Conservation (phyloP, 2,888 invertebrate genomes). For the Drosophila nr. fundita region DNA sequence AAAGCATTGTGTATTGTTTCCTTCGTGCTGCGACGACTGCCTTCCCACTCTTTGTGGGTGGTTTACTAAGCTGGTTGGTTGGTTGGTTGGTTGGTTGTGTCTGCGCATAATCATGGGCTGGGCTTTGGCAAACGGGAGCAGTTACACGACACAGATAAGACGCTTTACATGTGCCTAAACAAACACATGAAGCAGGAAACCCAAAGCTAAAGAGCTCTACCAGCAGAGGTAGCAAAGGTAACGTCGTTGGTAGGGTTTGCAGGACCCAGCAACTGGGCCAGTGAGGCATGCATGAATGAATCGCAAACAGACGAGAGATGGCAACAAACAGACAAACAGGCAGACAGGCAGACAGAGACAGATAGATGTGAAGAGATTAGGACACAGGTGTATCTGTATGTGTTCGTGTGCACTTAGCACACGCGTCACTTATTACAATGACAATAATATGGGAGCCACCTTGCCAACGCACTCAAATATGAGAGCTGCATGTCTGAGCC, state of each 20-base stretch:
- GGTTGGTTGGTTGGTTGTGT: background rate
- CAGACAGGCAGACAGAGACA: background rate
- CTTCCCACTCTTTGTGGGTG: background rate
- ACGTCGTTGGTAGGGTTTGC: slow-evolving; percentile 26
- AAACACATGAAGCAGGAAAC: slow-evolving; percentile 48
- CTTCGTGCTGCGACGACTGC: slow-evolving; percentile 11
- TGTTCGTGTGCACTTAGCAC: slow-evolving; percentile 50
- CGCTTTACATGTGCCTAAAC: slow-evolving; percentile 78
- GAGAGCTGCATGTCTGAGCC: slow-evolving; percentile 17
- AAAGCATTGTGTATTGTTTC: slow-evolving; percentile 16
- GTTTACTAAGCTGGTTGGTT: background rate
- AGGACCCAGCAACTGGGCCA: slow-evolving; percentile 61
- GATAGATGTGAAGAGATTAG: slow-evolving; percentile 12
- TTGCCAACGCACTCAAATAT: slow-evolving; percentile 36
- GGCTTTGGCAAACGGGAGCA: slow-evolving; percentile 39
- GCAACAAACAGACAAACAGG: slow-evolving; percentile 12
- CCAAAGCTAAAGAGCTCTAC: slow-evolving; percentile 9
- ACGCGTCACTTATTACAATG: slow-evolving; percentile 78
- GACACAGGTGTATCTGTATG: slow-evolving; percentile 23
- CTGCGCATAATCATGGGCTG: slow-evolving; percentile 58
- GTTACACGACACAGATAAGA: slow-evolving; percentile 73
- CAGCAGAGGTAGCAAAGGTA: slow-evolving; percentile 1
- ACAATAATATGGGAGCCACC: slow-evolving; percentile 69
- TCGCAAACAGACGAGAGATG: slow-evolving; percentile 53
- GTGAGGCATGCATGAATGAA: slow-evolving; percentile 73